Percentiles rank a stretch among this genome's conserved stretches.
Evolutionary conservation across 2,797 vertebrate species (phyloP).

Genomic region (Enteromius afrohamiltoni): DNA sequence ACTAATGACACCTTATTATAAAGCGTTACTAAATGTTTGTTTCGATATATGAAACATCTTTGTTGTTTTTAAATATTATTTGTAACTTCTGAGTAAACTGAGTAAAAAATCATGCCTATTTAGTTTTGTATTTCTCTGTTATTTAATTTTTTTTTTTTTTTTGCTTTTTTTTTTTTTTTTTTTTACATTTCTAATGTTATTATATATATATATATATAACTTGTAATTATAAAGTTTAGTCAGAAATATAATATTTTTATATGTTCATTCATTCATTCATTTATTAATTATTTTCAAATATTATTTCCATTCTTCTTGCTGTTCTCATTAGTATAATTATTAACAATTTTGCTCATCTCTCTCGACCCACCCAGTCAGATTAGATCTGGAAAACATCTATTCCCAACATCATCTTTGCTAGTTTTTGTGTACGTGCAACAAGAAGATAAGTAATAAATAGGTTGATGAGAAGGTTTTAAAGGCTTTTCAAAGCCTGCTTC

Average conservation of each 20-base stretch:
- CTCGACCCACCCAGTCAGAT: neutral
- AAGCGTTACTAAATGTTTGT: neutral
- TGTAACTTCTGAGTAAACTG: neutral
- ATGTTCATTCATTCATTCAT: neutral
- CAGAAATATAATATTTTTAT: neutral
- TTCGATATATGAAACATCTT: neutral
- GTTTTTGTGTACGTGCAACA: neutral
- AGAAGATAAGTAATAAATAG: neutral
- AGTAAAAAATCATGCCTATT: neutral
- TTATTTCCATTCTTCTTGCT: neutral
- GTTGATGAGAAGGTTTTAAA: neutral
- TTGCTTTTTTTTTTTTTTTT: neutral
- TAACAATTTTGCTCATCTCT: neutral
- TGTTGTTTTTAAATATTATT: neutral
- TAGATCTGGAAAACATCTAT: neutral
- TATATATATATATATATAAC: neutral
- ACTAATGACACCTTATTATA: no score
- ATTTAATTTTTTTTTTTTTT: neutral
- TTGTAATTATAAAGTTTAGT: neutral
- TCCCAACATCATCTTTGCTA: neutral
- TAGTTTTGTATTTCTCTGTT: neutral
- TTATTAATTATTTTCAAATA: neutral
- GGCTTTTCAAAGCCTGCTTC: neutral
- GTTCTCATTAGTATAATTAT: neutral
- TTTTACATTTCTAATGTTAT: neutral